Conservation (phyloP, 1,140 invertebrate genomes). For the Parasteatoda tepidariorum region DNA sequence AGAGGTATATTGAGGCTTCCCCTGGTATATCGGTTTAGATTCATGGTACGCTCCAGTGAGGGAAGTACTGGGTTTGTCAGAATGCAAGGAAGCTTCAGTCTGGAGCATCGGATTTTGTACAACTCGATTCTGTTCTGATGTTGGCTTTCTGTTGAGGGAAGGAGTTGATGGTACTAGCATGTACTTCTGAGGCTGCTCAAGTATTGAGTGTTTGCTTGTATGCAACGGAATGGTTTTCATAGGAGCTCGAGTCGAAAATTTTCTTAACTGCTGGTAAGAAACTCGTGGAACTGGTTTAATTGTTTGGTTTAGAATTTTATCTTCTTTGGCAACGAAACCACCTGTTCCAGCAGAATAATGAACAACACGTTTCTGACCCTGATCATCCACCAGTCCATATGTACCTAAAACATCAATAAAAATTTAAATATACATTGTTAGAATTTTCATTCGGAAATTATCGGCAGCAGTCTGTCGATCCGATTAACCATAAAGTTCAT, state of each 20-base stretch:
- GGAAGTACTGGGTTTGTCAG: too few species aligned
- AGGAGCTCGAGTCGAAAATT: background rate
- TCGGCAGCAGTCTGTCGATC: too few species aligned
- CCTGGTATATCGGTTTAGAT: too few species aligned
- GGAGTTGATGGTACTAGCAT: too few species aligned
- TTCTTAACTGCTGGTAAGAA: background rate
- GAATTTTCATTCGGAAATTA: too few species aligned
- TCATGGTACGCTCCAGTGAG: too few species aligned
- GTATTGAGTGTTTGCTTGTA: background rate
- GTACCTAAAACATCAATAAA: slow-evolving; percentile 58
- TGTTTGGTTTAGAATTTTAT: slow-evolving; percentile 52
- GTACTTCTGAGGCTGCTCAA: background rate
- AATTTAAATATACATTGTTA: background rate
- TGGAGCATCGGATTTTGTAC: too few species aligned
- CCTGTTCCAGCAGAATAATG: slow-evolving; percentile 76
- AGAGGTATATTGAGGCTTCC: too few species aligned
- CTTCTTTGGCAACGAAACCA: slow-evolving; percentile 73
- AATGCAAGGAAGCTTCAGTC: too few species aligned
- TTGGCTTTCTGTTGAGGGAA: background rate
- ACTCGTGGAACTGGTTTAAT: background rate
- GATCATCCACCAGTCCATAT: slow-evolving; percentile 73
- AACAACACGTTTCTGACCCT: slow-evolving; percentile 72
- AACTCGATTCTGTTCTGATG: background rate
- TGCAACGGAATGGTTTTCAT: background rate
- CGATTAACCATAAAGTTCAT: background rate